These are phyloP conservation scores for Cephalotes varians DNA, from an alignment of 2,888 invertebrate species.

Conservation along the genomic window DNA sequence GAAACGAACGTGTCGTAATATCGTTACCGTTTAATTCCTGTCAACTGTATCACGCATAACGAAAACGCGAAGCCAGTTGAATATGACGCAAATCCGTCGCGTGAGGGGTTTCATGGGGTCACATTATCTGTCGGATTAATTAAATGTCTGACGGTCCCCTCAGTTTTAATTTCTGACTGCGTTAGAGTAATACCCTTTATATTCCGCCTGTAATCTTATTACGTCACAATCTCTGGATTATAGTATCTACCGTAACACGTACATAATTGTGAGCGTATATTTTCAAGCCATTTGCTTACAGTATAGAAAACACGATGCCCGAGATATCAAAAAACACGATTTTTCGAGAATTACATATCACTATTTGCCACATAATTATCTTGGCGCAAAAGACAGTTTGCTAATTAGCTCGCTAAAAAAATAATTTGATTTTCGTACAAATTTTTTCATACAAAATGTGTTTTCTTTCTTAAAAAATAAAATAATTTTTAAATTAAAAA, in stretches of 20 bases:
- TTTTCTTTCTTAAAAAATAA: not conserved
- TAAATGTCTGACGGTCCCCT: constrained; percentile 61
- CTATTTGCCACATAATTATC: not conserved
- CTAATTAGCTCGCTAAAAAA: not conserved
- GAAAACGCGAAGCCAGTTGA: constrained; percentile 80
- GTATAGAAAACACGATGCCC: not conserved
- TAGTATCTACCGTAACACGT: not conserved
- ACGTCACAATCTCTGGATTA: constrained; percentile 14
- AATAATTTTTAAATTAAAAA: not conserved
- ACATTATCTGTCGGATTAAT: constrained; percentile 83
- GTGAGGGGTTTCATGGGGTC: constrained; percentile 80
- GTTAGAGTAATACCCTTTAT: not conserved
- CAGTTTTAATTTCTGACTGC: constrained; percentile 37
- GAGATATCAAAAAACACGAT: not conserved
- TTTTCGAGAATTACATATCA: not conserved
- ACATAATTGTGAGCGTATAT: not conserved
- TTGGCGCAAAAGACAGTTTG: not conserved
- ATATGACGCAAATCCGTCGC: constrained; percentile 80
- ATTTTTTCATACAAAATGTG: not conserved
- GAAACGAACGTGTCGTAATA: not conserved
- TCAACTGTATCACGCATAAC: constrained; percentile 3
- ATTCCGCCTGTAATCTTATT: not conserved
- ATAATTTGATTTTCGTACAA: not conserved
- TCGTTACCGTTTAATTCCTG: constrained; percentile 1
- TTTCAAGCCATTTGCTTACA: not conserved